phyloP scores from a whole-genome alignment of 2,797 vertebrate species.

The Anabacerthia variegaticeps region DNA sequence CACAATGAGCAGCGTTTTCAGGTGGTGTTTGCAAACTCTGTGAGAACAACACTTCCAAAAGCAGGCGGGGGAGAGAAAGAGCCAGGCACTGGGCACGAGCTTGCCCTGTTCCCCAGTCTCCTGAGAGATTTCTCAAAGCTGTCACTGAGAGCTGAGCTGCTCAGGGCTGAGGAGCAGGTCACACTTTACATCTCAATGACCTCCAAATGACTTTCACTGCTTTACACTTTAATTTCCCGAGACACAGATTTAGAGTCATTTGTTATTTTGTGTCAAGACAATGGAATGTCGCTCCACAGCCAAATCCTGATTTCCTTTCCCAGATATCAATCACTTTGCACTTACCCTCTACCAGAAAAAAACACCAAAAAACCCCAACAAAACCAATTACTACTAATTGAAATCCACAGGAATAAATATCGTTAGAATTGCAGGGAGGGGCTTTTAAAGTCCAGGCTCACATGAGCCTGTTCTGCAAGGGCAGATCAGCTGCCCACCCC shows the following conservation, averaged over 20 bases:
- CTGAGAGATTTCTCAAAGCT: neutral
- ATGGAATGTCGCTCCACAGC: slow-evolving; percentile 28
- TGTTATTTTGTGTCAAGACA: slow-evolving; percentile 59
- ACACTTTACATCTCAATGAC: slow-evolving; percentile 24
- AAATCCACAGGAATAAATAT: neutral
- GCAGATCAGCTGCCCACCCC: neutral
- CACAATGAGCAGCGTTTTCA: neutral
- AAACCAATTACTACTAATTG: slow-evolving; percentile 4
- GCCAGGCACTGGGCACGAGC: accelerated
- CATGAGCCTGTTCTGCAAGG: neutral
- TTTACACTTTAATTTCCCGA: slow-evolving; percentile 56
- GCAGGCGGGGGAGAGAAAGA: neutral
- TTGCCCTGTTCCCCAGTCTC: neutral
- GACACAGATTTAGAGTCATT: slow-evolving; percentile 46
- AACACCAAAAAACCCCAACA: neutral
- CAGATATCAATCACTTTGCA: slow-evolving; percentile 56
- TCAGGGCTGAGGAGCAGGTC: neutral
- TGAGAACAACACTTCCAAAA: neutral
- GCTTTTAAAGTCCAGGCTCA: neutral
- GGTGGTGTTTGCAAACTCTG: neutral
- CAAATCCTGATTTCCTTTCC: slow-evolving; percentile 60
- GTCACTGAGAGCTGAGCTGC: neutral
- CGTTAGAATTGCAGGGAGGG: neutral
- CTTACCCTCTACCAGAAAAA: slow-evolving; percentile 4
- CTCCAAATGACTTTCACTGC: slow-evolving; percentile 55